These are phyloP conservation scores for Gymnodraco acuticeps DNA, from an alignment of 2,797 vertebrate species.

Conservation along the genomic window DNA sequence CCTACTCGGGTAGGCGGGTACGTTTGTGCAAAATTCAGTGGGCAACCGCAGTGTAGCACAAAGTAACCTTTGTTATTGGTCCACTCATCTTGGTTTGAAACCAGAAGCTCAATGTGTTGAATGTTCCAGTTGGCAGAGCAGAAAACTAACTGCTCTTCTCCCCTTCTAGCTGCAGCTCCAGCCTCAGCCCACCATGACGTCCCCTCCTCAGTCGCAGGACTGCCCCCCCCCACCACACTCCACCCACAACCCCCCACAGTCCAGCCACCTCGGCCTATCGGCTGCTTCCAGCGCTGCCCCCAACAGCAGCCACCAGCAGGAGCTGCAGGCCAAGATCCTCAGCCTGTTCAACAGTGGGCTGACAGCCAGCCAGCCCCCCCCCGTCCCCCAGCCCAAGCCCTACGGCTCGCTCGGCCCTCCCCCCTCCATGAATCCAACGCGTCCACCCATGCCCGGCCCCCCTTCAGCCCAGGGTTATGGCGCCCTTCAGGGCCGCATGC, in stretches of 20 bases:
- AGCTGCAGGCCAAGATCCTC: conserved; percentile 98
- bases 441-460: conserved; percentile 59
- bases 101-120: not conserved
- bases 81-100: not conserved
- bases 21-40: too few species aligned
- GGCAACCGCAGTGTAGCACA: too few species aligned
- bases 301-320: conserved; percentile 88
- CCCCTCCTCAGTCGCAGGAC: conserved; percentile 46
- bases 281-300: conserved; percentile 65
- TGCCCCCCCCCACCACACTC: conserved; percentile 59
- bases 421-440: conserved; percentile 74
- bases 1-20: too few species aligned
- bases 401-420: conserved; percentile 70
- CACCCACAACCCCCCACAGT: conserved; percentile 42
- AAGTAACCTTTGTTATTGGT: not conserved
- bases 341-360: conserved; percentile 93
- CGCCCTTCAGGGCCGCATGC: conserved; percentile 80
- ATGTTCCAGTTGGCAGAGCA: not conserved
- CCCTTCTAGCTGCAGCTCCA: conserved; percentile 51
- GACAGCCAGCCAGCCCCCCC: not conserved
- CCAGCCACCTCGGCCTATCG: conserved; percentile 64
- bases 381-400: conserved; percentile 51
- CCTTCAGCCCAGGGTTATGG: conserved; percentile 78
- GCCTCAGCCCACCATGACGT: conserved; percentile 55
- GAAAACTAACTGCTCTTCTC: not conserved